phyloP scores from a whole-genome alignment of 2,797 vertebrate genomes.

The Mormyrus proboscirostris region DNA sequence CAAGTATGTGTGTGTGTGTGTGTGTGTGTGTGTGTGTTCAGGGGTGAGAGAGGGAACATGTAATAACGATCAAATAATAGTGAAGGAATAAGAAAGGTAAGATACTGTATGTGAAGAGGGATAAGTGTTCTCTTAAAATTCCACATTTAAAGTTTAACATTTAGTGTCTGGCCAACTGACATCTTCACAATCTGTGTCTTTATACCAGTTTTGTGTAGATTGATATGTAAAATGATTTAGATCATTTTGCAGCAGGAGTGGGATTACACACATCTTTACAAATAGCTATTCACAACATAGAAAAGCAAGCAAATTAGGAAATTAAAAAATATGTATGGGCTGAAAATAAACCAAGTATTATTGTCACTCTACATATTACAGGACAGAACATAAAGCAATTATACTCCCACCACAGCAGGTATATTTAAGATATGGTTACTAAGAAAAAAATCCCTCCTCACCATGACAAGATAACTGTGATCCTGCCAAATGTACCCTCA shows the following conservation, averaged over 20 bases:
- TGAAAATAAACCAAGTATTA: background rate
- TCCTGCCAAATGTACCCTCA: slow-evolving; percentile 41
- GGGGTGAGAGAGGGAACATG: background rate
- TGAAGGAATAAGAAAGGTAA: background rate
- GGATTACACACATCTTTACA: background rate
- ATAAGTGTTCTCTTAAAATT: background rate
- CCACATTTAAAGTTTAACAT: background rate
- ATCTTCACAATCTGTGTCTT: background rate
- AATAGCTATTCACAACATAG: background rate
- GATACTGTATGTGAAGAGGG: background rate
- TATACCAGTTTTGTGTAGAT: background rate
- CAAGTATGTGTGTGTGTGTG: background rate
- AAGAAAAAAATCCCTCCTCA: slow-evolving; percentile 44
- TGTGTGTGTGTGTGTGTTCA: background rate
- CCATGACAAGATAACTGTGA: slow-evolving; percentile 61
- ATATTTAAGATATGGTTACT: background rate
- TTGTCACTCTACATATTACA: background rate
- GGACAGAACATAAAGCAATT: background rate
- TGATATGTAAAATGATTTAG: background rate
- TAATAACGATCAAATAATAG: background rate
- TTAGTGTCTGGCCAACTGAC: background rate
- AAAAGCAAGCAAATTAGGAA: background rate
- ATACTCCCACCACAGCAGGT: background rate
- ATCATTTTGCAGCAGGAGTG: background rate
- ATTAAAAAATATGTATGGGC: background rate